phyloP scores from a whole-genome alignment of 92 coral and sea anemone species.

The Diadumene lineata region DNA sequence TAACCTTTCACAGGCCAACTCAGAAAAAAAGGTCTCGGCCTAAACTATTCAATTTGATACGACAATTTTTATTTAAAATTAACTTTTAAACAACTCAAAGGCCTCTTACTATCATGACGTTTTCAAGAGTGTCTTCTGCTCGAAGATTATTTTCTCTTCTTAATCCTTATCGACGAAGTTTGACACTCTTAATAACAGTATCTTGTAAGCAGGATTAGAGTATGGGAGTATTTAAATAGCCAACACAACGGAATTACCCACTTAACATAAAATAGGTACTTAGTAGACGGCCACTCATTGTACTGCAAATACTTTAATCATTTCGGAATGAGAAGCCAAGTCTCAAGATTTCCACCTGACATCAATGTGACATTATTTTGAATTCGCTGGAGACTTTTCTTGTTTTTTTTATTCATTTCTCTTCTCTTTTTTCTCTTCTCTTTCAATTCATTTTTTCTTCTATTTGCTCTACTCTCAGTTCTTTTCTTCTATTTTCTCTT shows the following conservation, averaged over 20 bases:
- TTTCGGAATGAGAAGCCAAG: neutral
- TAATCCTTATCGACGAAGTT: neutral
- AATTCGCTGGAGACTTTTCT: too few species aligned
- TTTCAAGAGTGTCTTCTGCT: neutral
- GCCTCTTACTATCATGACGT: too few species aligned
- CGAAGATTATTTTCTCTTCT: neutral
- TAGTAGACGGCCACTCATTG: neutral
- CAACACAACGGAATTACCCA: neutral
- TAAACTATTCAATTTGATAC: too few species aligned
- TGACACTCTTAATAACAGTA: neutral
- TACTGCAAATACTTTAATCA: neutral
- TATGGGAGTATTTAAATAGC: neutral
- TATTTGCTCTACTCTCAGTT: too few species aligned
- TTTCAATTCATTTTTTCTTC: too few species aligned
- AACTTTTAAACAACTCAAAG: too few species aligned
- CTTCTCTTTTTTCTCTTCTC: too few species aligned
- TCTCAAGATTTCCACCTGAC: neutral
- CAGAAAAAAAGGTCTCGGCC: too few species aligned
- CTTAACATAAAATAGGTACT: neutral
- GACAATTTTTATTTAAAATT: too few species aligned
- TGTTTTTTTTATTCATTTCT: too few species aligned
- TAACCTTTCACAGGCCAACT: too few species aligned
- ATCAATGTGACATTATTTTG: neutral
- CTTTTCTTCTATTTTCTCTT: too few species aligned
- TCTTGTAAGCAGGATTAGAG: neutral